Base-by-base conservation (phyloP, 2,888 invertebrate species). In the Melanotus villosus region DNA sequence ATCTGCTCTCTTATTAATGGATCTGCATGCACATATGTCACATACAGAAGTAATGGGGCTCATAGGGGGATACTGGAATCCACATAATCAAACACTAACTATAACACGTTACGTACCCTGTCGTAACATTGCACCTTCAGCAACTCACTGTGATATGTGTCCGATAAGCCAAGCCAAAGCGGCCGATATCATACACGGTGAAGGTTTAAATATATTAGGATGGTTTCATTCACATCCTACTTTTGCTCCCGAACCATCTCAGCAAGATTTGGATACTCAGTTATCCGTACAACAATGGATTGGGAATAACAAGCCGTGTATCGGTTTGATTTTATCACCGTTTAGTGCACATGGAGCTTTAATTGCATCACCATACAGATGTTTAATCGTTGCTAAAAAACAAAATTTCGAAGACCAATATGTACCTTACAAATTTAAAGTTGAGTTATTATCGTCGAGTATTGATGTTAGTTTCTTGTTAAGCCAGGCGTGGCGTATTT, bases 191-290 rank as follows among this genome's bases (percentile, higher is more conserved):
- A 87, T 93, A 21, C 84, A 84, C 3, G 70, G 78, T 9, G 80
- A 80, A 67, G 72, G 76, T 62, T 72, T 80, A 75, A 80, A 84
- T 16, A 88, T 91, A 62, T 86, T 90, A 65, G 93, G 91, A 19
- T 93, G 93, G 93, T 93, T 92, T 84, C 93, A 93, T 86, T 92
- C 93, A 23, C 93, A 93, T 86, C 93, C 93, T 1, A 84, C 86
- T 19, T 93, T 93, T 85, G 87, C 89, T 2, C 88, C 91, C 0
- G 87, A 90, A 79, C 93, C 93, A 0, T 93, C 93, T 0, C 85
- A 88, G 14, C 88, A 88, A 75, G 93, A 93, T 84, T 86, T 93
- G 71, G 86, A 86, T 77, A 89, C 91, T 34, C 93, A 93, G 84
- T 84, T 86, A 30, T 87, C 87, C 63, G 87, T 90, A 77, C 90